Base-by-base conservation (phyloP, 2,113 vertebrate species). In the Platichthys flesus region DNA sequence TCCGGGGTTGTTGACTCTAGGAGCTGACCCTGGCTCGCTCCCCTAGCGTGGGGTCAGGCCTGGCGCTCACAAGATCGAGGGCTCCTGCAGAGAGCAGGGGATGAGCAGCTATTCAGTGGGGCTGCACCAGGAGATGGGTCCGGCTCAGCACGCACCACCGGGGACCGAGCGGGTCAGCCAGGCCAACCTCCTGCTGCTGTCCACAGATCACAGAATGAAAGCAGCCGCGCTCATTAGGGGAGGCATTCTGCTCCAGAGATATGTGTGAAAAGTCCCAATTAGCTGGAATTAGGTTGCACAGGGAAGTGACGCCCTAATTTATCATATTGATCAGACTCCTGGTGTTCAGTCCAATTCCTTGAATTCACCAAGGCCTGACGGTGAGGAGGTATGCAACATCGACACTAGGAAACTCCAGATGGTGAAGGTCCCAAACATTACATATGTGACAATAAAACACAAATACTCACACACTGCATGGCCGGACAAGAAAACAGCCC, bases 261-360 rank as follows among this genome's bases (percentile, higher is more conserved):
- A 83, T 85, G 86, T 91, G 86, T 91, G 91, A 93, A 92, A 92
- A 92, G 88, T 88, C 69, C 89, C 90, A 92, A 91, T 93, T 92
- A 93, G 90, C 85, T 89, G 84, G 90, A 92, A 92, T 92, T 91
- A 91, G 78, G 71, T 59, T 82, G 74, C 79, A 84, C 54, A 2
- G 56, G 49, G 71, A 56, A 63, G 82, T 35, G 42, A 77, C 9
- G 40, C 69, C 72, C 40, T 55, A 71, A 83, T 76, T 90, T 83
- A 90, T 92, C 76, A 76, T 81, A 91, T 88, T 88, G 90, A 92
- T 90, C 88, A 76, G 79, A 74, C 31, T 71, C 61, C 49, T 21
- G 47, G 21, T 63, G 68, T 76, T 80, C 15, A 45, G 66, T 67
- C 47, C 59, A 68, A 79, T 89, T 88, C 67, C 70, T 81, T 47